Percentiles rank a stretch among this genome's conserved stretches.
phyloP scores from a whole-genome alignment of 2,797 vertebrate genomes.

The Pelodytes ibericus region DNA sequence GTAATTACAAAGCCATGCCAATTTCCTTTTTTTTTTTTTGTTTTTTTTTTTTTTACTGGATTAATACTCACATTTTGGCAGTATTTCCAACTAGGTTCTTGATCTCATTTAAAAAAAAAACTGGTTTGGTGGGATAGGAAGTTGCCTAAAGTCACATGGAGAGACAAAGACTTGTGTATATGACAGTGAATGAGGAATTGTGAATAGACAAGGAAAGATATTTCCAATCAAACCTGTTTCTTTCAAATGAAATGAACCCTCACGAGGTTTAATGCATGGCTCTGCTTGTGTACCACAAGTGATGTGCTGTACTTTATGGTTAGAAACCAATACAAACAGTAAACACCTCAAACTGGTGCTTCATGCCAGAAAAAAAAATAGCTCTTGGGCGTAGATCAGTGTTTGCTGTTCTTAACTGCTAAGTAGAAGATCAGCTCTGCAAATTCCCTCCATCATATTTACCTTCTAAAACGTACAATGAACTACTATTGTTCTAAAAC shows the following conservation, averaged over 20 bases:
- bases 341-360: neutral
- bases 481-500: too few species aligned
- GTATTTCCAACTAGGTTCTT: constrained; percentile 29
- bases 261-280: neutral
- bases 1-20: constrained; percentile 11
- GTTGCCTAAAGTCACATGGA: constrained; percentile 5
- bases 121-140: constrained; percentile 20
- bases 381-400: too few species aligned
- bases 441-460: too few species aligned
- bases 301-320: neutral
- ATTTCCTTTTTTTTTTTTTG: neutral
- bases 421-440: too few species aligned
- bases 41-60: neutral
- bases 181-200: constrained; percentile 28
- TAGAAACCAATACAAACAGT: neutral
- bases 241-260: constrained; percentile 1
- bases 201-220: constrained; percentile 3
- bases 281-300: neutral
- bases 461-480: too few species aligned
- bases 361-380: neutral
- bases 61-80: constrained; percentile 16
- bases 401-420: too few species aligned
- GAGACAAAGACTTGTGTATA: constrained; percentile 28
- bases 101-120: constrained; percentile 24
- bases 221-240: neutral